Conservation (phyloP, 2,888 invertebrate species). For the Hybos culiciformis region DNA sequence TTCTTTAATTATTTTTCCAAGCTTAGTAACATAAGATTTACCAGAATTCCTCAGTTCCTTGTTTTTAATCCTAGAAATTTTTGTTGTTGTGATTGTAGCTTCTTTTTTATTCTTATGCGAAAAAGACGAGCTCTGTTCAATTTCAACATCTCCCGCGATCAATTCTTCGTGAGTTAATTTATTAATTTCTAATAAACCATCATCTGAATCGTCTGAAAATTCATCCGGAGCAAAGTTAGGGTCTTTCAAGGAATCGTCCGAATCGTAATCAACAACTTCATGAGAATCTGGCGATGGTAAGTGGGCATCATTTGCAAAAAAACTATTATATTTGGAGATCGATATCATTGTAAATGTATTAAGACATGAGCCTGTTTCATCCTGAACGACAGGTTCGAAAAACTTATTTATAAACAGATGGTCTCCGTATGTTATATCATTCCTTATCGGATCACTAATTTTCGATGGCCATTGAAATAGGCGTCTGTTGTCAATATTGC, state of each 20-base stretch:
- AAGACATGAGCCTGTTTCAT: too few species aligned
- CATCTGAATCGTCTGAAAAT: background rate
- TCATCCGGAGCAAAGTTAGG: background rate
- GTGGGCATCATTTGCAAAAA: too few species aligned
- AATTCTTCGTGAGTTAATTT: background rate
- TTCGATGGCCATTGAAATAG: too few species aligned
- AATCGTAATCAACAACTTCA: background rate
- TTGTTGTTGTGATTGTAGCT: background rate
- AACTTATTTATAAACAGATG: too few species aligned
- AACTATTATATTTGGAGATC: too few species aligned
- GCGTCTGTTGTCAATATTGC: too few species aligned
- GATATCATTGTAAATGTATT: too few species aligned
- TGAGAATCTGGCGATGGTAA: too few species aligned
- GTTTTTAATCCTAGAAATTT: background rate
- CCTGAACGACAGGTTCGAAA: too few species aligned
- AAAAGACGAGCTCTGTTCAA: background rate
- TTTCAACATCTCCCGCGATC: background rate
- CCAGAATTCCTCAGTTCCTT: background rate
- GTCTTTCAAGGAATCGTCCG: background rate
- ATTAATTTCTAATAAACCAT: background rate
- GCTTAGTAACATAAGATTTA: background rate
- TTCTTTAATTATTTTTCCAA: background rate
- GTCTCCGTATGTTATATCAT: too few species aligned
- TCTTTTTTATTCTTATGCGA: background rate
- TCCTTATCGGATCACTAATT: too few species aligned